Evolutionary conservation across 2,888 invertebrate genomes (phyloP), one percentile per base, ranked within the genome.

Genomic region (Zaprionus lineosus): DNA sequence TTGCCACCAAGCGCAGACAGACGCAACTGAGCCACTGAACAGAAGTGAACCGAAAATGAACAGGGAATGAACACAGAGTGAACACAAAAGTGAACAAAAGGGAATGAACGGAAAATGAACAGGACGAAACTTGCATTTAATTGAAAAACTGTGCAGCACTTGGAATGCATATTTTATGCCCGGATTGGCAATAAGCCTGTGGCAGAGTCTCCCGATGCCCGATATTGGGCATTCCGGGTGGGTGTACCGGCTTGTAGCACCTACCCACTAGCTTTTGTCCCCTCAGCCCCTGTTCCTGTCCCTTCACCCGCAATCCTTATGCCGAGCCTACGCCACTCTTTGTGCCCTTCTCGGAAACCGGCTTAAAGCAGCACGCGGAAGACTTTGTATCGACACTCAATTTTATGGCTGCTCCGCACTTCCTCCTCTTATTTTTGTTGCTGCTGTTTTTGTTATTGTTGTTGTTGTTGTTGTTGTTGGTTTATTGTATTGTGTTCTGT

Each of bases 311-410:
- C n/a, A 29, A 3, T 29, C 4, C n/a, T 6, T 29, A 8, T 6
- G n/a, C 6, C 9, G 15, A 3, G 3, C 31, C 41, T 36, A 7
- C 16, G 24, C n/a, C 7, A 16, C 21, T 40, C 21, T 28, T 24
- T 14, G 18, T 7, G 15, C 29, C 11, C 34, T 16, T 6, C 6
- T 4, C 9, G 41, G 36, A 15, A 78, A 78, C 64, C 59, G 83
- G 79, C 75, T 78, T 69, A 43, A 63, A 67, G 48, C 60, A 43
- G 40, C 71, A 58, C 16, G 53, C 68, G 47, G 51, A 73, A 68
- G 47, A 56, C 52, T 73, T 60, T 33, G 39, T 47, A 7, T 31
- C 53, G 18, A 40, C 34, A 16, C 43, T 53, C 46, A 28, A 69
- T 63, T 74, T 74, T 63, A 69, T 69, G 55, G 29, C 15, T 33